These are phyloP conservation scores for Myodes glareolus DNA, from an alignment of 2,113 vertebrate species.

Conservation along the genomic window DNA sequence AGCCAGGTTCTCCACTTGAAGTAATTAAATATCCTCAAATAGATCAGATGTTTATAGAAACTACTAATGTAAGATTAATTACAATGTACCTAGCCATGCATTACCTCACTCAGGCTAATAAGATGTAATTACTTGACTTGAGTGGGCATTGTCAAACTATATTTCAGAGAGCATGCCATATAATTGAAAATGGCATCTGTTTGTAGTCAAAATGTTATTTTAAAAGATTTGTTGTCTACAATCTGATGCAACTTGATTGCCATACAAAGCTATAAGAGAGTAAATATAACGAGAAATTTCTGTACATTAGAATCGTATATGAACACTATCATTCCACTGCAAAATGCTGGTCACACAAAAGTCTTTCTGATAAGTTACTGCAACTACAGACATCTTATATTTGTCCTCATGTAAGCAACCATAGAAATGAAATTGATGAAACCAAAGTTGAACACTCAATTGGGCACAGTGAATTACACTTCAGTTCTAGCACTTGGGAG, in stretches of 20 bases:
- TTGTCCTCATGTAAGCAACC: background rate
- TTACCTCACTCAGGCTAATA: slow-evolving; percentile 61
- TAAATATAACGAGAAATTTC: background rate
- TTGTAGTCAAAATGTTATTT: slow-evolving; percentile 44
- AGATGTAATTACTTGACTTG: slow-evolving; percentile 56
- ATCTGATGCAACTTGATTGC: background rate
- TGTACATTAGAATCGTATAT: background rate
- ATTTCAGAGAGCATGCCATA: background rate
- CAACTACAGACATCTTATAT: background rate
- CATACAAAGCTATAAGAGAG: background rate
- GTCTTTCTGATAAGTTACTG: background rate
- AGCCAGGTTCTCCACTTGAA: slow-evolving; percentile 35
- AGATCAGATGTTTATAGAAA: slow-evolving; percentile 24
- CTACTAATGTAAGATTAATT: slow-evolving; percentile 43
- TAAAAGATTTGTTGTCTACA: background rate
- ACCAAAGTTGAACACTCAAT: background rate
- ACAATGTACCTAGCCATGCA: slow-evolving; percentile 34
- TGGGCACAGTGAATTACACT: background rate
- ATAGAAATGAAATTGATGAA: background rate
- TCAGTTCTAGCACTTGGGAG: background rate
- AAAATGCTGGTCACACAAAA: background rate
- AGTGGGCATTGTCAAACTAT: slow-evolving; percentile 45
- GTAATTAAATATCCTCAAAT: slow-evolving; percentile 38
- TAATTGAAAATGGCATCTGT: slow-evolving; percentile 47
- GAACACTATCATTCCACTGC: background rate